These are phyloP conservation scores for Antheraea assamensis DNA, from an alignment of 2,888 invertebrate genomes.

Conservation along the genomic window DNA sequence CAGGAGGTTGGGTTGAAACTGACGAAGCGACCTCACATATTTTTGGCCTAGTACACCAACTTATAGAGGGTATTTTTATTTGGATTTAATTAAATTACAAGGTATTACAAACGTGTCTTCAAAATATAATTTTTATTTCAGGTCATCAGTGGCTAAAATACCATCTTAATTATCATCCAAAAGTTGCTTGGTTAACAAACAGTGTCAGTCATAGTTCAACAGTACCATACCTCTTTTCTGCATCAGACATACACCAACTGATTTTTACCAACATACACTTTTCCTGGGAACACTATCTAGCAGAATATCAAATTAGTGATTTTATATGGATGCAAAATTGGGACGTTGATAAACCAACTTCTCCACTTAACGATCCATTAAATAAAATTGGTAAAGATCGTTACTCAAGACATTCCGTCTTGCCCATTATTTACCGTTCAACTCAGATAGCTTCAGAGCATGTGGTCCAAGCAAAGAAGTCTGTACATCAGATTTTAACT, in stretches of 20 bases:
- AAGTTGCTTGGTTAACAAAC: constrained; percentile 95
- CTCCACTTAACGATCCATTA: constrained; percentile 59
- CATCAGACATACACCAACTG: constrained; percentile 89
- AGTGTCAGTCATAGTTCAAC: constrained; percentile 97
- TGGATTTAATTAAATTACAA: background rate
- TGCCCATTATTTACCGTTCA: constrained; percentile 67
- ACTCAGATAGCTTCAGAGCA: constrained; percentile 61
- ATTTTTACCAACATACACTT: constrained; percentile 96
- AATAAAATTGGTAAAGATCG: constrained; percentile 61
- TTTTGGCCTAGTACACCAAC: constrained; percentile 93
- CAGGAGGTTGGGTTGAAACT: constrained; percentile 97
- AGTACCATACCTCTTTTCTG: constrained; percentile 91
- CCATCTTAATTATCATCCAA: constrained; percentile 90
- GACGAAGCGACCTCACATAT: constrained; percentile 95
- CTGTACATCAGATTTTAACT: constrained; percentile 75
- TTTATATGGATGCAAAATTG: constrained; percentile 96
- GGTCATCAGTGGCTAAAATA: constrained; percentile 94
- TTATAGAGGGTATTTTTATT: constrained; percentile 88
- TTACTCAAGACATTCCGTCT: constrained; percentile 60
- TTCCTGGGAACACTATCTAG: constrained; percentile 96
- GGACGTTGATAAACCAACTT: constrained; percentile 71
- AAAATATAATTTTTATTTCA: constrained; percentile 59
- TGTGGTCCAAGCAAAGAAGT: constrained; percentile 62
- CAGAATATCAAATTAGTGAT: constrained; percentile 92
- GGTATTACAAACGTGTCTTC: constrained; percentile 4